Evolutionary conservation across 1,140 invertebrate genomes (phyloP).

Genomic region (Achroia grisella): DNA sequence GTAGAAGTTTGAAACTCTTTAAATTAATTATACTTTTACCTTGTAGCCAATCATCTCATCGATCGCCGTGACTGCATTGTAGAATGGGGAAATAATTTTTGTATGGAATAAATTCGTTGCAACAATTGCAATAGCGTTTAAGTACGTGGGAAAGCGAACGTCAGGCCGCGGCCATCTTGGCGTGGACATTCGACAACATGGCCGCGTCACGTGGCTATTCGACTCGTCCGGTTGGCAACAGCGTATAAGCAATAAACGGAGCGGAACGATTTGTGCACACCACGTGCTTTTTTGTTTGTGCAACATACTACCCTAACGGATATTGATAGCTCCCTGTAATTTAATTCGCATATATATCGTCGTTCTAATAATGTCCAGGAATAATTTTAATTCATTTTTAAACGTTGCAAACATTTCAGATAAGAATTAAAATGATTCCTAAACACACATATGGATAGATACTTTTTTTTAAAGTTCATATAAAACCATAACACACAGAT

Average conservation of each 20-base stretch:
- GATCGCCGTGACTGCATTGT: too few species aligned
- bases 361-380: too few species aligned
- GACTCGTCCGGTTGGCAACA: slow-evolving; percentile 62
- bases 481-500: too few species aligned
- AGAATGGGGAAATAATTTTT: too few species aligned
- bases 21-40: too few species aligned
- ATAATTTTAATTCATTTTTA: too few species aligned
- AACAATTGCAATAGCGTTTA: too few species aligned
- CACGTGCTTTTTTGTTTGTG: slow-evolving; percentile 65
- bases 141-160: slow-evolving; percentile 68
- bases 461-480: too few species aligned
- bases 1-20: too few species aligned
- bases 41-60: too few species aligned
- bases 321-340: slow-evolving; percentile 33
- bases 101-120: too few species aligned
- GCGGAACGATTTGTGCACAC: slow-evolving; percentile 61
- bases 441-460: too few species aligned
- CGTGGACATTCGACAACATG: slow-evolving; percentile 56
- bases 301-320: slow-evolving; percentile 46
- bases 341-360: slow-evolving; percentile 3
- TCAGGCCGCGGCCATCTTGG: slow-evolving; percentile 65
- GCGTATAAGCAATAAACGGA: slow-evolving; percentile 55
- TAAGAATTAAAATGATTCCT: not conserved
- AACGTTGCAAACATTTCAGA: not conserved
- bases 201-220: slow-evolving; percentile 53